These are phyloP conservation scores for Hippoglossus hippoglossus DNA, from an alignment of 2,797 vertebrate species.

Conservation along the genomic window DNA sequence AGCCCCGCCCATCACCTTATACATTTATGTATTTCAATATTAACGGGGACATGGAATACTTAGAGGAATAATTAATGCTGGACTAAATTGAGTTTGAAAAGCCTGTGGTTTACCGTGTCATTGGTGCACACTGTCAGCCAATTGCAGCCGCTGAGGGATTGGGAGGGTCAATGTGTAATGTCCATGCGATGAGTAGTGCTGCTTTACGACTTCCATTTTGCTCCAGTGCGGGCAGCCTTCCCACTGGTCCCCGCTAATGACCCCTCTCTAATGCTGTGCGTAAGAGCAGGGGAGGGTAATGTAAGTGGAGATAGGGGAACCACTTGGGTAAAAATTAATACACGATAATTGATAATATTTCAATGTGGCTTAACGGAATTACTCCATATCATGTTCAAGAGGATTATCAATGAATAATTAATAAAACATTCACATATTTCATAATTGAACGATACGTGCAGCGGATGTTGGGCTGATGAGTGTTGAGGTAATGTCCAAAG, in stretches of 20 bases:
- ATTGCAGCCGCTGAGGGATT: constrained; percentile 75
- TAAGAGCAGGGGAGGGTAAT: constrained; percentile 70
- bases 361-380: constrained; percentile 69
- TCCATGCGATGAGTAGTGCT: constrained; percentile 77
- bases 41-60: constrained; percentile 74
- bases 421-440: constrained; percentile 56
- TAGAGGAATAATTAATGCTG: constrained; percentile 83
- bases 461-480: constrained; percentile 10
- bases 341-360: constrained; percentile 81
- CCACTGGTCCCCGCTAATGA: constrained; percentile 81
- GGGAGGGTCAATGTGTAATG: constrained; percentile 83
- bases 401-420: constrained; percentile 73
- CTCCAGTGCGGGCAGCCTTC: constrained; percentile 73
- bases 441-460: constrained; percentile 44
- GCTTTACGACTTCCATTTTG: constrained; percentile 84
- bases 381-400: constrained; percentile 63
- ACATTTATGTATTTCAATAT: constrained; percentile 78
- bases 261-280: constrained; percentile 77
- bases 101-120: constrained; percentile 79
- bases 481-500: constrained; percentile 14
- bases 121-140: constrained; percentile 77
- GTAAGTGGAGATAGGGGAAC: constrained; percentile 74
- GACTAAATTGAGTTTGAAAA: constrained; percentile 83
- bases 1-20: constrained; percentile 74
- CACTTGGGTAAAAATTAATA: constrained; percentile 81